These are phyloP conservation scores for Paraplagusia blochii DNA, from an alignment of 2,113 vertebrate genomes.

Conservation along the genomic window DNA sequence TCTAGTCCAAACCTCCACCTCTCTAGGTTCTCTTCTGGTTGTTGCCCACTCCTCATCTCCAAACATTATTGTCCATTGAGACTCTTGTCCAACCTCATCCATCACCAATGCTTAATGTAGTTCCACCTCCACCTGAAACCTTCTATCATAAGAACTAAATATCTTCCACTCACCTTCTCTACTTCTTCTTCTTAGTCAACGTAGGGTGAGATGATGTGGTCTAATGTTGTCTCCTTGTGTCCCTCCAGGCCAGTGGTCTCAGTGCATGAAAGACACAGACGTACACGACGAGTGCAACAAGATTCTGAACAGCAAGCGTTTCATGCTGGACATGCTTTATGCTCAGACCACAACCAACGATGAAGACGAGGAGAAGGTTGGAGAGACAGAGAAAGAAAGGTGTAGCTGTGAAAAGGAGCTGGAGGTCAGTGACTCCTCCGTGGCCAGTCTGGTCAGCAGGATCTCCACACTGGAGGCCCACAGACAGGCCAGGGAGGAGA, in stretches of 20 bases:
- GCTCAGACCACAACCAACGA: conserved; percentile 80
- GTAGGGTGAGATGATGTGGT: too few species aligned
- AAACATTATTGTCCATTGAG: too few species aligned
- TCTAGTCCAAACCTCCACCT: too few species aligned
- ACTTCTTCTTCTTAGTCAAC: too few species aligned
- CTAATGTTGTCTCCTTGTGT: conserved; percentile 24
- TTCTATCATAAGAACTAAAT: too few species aligned
- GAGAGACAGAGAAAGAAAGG: conserved; percentile 74
- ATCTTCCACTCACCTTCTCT: too few species aligned
- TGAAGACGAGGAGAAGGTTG: conserved; percentile 72
- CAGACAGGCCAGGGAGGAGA: conserved; percentile 83
- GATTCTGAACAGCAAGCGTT: conserved; percentile 89
- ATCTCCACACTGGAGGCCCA: conserved; percentile 89
- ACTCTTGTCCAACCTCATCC: too few species aligned
- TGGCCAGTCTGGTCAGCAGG: conserved; percentile 83
- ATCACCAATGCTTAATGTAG: too few species aligned
- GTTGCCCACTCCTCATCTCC: too few species aligned
- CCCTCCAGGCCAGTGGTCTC: conserved; percentile 82
- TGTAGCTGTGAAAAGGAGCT: conserved; percentile 71
- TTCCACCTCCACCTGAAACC: too few species aligned
- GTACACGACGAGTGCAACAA: conserved; percentile 86
- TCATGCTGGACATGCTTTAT: conserved; percentile 97
- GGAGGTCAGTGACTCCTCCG: conserved; percentile 72
- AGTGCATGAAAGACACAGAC: conserved; percentile 79
- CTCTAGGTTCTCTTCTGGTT: too few species aligned